Evolutionary conservation across 2,888 invertebrate species (phyloP).

Genomic region (Papilio protenor): DNA sequence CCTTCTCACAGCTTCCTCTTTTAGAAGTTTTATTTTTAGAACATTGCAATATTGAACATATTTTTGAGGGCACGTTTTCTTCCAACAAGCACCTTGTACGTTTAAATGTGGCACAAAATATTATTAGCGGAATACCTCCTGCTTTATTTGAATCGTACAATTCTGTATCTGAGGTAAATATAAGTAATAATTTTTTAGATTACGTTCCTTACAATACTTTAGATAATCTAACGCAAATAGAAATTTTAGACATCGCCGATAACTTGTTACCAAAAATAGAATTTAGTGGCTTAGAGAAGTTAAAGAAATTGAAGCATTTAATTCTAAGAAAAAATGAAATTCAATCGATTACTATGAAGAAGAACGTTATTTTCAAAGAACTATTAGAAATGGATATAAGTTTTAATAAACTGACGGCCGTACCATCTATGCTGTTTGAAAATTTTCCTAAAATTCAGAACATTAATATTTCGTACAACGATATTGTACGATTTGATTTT

Average conservation of each 20-base stretch:
- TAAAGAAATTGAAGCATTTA: slow-evolving; percentile 71
- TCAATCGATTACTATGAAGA: slow-evolving; percentile 65
- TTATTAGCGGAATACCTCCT: slow-evolving; percentile 86
- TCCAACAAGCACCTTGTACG: slow-evolving; percentile 90
- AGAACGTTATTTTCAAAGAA: slow-evolving; percentile 69
- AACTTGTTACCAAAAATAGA: slow-evolving; percentile 89
- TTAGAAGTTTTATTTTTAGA: slow-evolving; percentile 89
- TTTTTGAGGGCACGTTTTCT: slow-evolving; percentile 88
- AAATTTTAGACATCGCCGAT: slow-evolving; percentile 87
- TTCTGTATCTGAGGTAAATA: slow-evolving; percentile 89
- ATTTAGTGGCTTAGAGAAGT: slow-evolving; percentile 81
- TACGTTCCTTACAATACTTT: slow-evolving; percentile 91
- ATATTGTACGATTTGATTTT: slow-evolving; percentile 74
- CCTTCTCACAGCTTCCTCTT: slow-evolving; percentile 90
- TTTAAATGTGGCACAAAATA: slow-evolving; percentile 90
- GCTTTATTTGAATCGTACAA: slow-evolving; percentile 88
- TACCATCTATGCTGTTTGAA: slow-evolving; percentile 71
- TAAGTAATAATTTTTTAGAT: slow-evolving; percentile 89
- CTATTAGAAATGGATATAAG: slow-evolving; percentile 73
- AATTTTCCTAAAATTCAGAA: slow-evolving; percentile 77
- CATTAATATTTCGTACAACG: slow-evolving; percentile 75
- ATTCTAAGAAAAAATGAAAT: slow-evolving; percentile 77
- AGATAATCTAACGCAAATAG: slow-evolving; percentile 89
- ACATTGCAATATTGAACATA: slow-evolving; percentile 87
- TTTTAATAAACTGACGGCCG: slow-evolving; percentile 68